Evolutionary conservation across 2,113 vertebrate species (phyloP).

Genomic region (Syngnathus floridae): DNA sequence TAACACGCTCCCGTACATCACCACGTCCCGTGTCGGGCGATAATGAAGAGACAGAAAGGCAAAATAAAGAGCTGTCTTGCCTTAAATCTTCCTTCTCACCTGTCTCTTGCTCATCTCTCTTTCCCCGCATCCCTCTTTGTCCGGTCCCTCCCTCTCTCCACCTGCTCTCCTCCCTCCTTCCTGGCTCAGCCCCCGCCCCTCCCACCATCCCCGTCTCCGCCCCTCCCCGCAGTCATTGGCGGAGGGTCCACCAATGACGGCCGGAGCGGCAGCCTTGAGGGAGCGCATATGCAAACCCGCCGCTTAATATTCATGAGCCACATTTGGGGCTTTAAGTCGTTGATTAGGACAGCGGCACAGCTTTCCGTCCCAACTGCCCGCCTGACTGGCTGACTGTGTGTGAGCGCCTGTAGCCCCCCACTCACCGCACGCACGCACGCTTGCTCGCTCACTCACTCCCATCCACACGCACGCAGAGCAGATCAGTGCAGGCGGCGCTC

Average conservation of each 20-base stretch:
- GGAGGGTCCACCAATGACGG: conserved; percentile 77
- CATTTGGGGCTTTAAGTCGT: conserved; percentile 97
- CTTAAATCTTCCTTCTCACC: conserved; percentile 67
- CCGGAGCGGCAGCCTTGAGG: conserved; percentile 71
- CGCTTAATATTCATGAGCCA: conserved; percentile 98
- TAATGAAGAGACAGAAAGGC: conserved; percentile 23
- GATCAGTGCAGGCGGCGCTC: conserved; percentile 60
- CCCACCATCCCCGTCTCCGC: conserved; percentile 67
- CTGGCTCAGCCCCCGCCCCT: conserved; percentile 52
- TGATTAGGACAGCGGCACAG: conserved; percentile 93
- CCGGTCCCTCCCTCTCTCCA: conserved; percentile 65
- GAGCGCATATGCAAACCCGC: conserved; percentile 87
- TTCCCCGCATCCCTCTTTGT: conserved; percentile 49
- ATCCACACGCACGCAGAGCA: conserved; percentile 62
- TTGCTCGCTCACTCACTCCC: conserved; percentile 26
- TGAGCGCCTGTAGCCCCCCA: conserved; percentile 50
- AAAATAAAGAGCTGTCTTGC: conserved; percentile 42
- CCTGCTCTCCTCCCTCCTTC: conserved; percentile 45
- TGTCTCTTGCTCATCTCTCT: conserved; percentile 55
- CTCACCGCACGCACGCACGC: conserved; percentile 20
- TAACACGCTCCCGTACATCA: background rate
- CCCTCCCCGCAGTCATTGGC: conserved; percentile 78
- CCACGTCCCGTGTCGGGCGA: background rate
- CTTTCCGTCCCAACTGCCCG: conserved; percentile 89
- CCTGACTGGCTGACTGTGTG: conserved; percentile 49